Conservation (phyloP, 2,888 invertebrate species). For the Halictus quadricinctus region DNA sequence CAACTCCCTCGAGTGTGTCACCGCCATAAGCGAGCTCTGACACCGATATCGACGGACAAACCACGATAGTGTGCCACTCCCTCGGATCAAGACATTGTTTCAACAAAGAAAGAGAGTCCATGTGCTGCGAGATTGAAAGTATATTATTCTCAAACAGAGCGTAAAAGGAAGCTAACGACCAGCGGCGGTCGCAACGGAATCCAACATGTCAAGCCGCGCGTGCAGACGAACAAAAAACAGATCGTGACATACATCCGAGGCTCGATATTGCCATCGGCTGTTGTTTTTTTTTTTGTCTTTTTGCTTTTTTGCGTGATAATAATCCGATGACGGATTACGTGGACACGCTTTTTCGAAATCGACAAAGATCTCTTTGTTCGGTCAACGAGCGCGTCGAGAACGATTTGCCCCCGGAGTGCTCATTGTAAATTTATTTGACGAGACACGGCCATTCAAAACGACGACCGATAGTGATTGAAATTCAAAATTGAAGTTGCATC, state of each 20-base stretch:
- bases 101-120: background rate
- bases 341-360: slow-evolving; percentile 9
- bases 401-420: slow-evolving; percentile 27
- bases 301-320: background rate
- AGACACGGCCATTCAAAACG: slow-evolving; percentile 20
- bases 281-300: background rate
- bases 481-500: slow-evolving; percentile 30
- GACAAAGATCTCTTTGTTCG: slow-evolving; percentile 34
- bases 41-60: background rate
- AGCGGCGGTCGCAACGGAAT: background rate
- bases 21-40: background rate
- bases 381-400: slow-evolving; percentile 28
- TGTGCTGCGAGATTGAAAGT: slow-evolving; percentile 1
- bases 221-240: background rate
- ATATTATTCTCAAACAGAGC: slow-evolving; percentile 11
- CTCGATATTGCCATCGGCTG: background rate
- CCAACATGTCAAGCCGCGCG: background rate
- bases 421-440: slow-evolving; percentile 49
- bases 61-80: slow-evolving; percentile 3
- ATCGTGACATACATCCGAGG: background rate
- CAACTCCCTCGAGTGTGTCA: background rate
- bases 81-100: background rate
- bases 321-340: background rate
- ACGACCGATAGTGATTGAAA: slow-evolving; percentile 7
- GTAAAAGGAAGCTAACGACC: slow-evolving; percentile 13